Evolutionary conservation across 1,140 invertebrate species (phyloP), one percentile per base, ranked within the genome.

Genomic region (Drosophila jambulina): DNA sequence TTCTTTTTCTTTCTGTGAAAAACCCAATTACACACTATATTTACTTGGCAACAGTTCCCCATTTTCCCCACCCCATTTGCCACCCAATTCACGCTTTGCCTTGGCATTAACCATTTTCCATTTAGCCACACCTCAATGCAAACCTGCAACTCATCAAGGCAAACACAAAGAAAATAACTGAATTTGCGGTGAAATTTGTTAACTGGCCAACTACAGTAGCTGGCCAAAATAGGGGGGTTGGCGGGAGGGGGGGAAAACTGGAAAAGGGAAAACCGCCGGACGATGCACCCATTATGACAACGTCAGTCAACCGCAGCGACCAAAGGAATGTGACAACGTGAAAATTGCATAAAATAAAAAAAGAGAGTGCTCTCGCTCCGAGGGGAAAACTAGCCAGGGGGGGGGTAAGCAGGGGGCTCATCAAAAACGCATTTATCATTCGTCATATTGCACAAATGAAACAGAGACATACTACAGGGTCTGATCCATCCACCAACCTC

Each of bases 371-470:
- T 67, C 67, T 45, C n/a, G 61, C 29, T 51, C 21, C 6, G 23
- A 36, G 61, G 46, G 43, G 5, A 54, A 54, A 54, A 32, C 32
- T n/a, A 36, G 51, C 13, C 19, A 23, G 15, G 32, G 12, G n/a
- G 27, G 19, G 51, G 8, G 32, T 34, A 0, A 34, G 32, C 32
- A 34, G 15, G 34, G 61, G 46, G 40, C 69, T 80, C 78, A 86
- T 86, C 83, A 86, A 87, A 82, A 82, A 82, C 51, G 40, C 83
- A 87, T 87, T 53, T 56, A 82, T 87, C 83, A 87, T 71, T 81
- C 45, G 54, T 38, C 64, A 81, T 42, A 80, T 75, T 75, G 71
- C 78, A 63, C 57, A 79, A 74, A 67, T 79, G 25, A 27, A 38
- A 67, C 38, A 67, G 17, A 67, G n/a, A 29, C 64, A 29, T 69